Percentiles rank a stretch among this genome's conserved stretches.
Evolutionary conservation across 1,140 invertebrate genomes (phyloP).

Genomic region (Dysdera silvatica): DNA sequence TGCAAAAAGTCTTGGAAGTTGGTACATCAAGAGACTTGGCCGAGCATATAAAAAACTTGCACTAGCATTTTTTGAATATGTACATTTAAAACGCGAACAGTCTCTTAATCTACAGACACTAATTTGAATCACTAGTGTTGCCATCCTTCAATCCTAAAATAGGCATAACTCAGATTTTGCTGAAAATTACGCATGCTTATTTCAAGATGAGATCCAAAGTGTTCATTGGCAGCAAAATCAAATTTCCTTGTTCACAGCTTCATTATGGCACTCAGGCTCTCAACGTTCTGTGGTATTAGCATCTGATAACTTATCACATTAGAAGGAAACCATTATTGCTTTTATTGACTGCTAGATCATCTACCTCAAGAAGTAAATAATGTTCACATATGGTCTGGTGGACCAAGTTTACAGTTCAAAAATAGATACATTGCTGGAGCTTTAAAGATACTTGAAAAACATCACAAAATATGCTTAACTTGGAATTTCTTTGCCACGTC

Average conservation of each 20-base stretch:
- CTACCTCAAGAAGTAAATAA: neutral
- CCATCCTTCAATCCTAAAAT: no score
- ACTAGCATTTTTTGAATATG: no score
- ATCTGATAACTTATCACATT: neutral
- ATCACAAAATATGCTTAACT: no score
- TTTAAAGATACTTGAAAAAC: no score
- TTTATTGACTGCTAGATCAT: neutral
- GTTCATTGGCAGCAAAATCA: neutral
- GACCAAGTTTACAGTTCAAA: neutral
- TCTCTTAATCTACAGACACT: no score
- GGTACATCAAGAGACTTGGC: no score
- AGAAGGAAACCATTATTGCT: neutral
- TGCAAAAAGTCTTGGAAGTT: no score
- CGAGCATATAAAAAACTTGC: no score
- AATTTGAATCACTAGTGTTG: no score
- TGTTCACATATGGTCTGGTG: constrained; percentile 1
- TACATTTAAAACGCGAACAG: no score
- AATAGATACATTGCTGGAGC: constrained; percentile 2
- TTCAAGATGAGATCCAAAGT: constrained; percentile 9
- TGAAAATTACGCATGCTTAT: neutral
- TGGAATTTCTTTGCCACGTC: no score
- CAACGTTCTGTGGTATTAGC: neutral
- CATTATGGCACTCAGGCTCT: neutral
- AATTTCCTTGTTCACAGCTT: neutral
- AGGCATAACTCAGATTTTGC: no score